A percentile compares a stretch with the other conserved stretches of the same genome.
Conservation (phyloP, 2,888 invertebrate species). For the Macrophya annulata region DNA sequence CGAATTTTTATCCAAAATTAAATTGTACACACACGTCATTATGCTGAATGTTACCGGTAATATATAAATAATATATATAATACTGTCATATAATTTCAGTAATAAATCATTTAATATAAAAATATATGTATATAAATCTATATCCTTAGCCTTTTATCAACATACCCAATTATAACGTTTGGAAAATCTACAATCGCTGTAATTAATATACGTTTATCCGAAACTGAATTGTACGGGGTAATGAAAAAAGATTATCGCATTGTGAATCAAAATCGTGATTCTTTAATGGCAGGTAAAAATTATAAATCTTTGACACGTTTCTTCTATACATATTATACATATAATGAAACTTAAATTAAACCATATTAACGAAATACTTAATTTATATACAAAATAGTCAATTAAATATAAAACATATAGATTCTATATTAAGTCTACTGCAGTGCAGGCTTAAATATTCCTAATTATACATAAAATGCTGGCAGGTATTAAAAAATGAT, state of each 20-base stretch:
- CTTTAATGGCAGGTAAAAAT: neutral
- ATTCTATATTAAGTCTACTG: neutral
- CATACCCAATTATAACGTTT: neutral
- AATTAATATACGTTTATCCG: neutral
- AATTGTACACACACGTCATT: neutral
- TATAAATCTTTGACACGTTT: neutral
- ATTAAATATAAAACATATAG: neutral
- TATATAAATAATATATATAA: neutral
- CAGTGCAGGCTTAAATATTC: neutral
- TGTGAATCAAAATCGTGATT: neutral
- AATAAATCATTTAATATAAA: slow-evolving; percentile 43
- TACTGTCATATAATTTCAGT: slow-evolving; percentile 43
- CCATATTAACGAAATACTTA: neutral
- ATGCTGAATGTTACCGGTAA: neutral
- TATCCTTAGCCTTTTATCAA: neutral
- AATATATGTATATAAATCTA: neutral
- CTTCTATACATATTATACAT: no score
- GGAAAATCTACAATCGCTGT: neutral
- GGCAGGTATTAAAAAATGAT: neutral
- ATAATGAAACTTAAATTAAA: neutral
- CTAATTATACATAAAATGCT: neutral
- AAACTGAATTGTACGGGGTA: neutral
- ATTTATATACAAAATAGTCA: neutral
- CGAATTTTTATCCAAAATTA: neutral
- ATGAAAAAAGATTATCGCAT: neutral